Base-by-base conservation (phyloP, 2,888 invertebrate genomes). In the Zygogramma bicolorata region DNA sequence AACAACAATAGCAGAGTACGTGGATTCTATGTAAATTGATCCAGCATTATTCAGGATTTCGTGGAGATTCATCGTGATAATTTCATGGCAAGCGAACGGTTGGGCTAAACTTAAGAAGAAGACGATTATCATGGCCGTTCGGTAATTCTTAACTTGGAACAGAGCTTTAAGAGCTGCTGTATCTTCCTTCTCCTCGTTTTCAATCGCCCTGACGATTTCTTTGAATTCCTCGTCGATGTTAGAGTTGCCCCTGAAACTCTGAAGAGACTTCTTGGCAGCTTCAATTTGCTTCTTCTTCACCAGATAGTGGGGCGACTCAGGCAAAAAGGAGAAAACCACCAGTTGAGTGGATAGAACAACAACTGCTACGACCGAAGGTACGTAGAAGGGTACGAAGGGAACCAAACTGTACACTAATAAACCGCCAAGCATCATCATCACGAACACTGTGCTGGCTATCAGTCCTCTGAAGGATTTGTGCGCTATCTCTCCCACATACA, bases 21-120 rank as follows among this genome's bases (percentile, higher is more conserved):
- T 79, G 0, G 84, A 77, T 3, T 83, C 75, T 8, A 82, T 73
- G 61, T 86, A 81, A 40, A 84, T 82, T 1, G 85, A 83, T 6
- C 83, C 84, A 0, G 86, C 86, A 61, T 84, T 83, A 8, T 79
- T 76, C 13, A 87, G 71, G 69, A 87, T 87, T 6, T 82, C 78
- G 69, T 87, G 86, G 8, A 87, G 76, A 65, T 87, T 87, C 86
- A 87, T 87, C 22, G 86, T 66, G 62, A 87, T 85, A 2, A 86
- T 86, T 63, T 84, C 85, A 25, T 86, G 85, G 49, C 85, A 84
- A 38, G 84, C 84, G 70, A 86, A 85, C 74, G 86, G 86, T 77
- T 87, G 86, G 0, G 83, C 81, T 0, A 80, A 83, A 62, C 86
- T 85, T 38, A 87, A 69, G 3, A 86, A 82, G 0, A 83, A 79